phyloP scores from a whole-genome alignment of 2,113 vertebrate genomes.

The Atractosteus spatula region DNA sequence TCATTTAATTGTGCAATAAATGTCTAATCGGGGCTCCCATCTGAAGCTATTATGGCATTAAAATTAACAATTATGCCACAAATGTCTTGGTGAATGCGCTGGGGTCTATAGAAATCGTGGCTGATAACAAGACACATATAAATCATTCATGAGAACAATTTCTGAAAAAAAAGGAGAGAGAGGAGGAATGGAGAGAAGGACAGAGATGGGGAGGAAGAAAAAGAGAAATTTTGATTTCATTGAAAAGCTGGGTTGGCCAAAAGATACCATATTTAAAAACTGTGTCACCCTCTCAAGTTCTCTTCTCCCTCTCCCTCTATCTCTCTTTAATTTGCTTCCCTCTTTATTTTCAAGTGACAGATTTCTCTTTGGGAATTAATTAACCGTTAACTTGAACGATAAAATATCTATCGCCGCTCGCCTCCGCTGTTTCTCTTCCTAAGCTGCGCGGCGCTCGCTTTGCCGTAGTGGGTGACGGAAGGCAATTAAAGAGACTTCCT shows the following conservation, averaged over 20 bases:
- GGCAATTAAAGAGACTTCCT: conserved; percentile 69
- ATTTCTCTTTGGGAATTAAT: conserved; percentile 76
- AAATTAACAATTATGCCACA: conserved; percentile 99
- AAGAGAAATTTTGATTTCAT: conserved; percentile 69
- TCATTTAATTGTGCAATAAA: conserved; percentile 99
- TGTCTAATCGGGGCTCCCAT: conserved; percentile 99
- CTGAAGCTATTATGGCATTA: conserved; percentile 99
- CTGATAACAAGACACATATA: conserved; percentile 99
- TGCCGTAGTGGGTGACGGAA: conserved; percentile 65
- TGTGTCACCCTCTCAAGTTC: conserved; percentile 66
- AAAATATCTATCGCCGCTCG: conserved; percentile 71
- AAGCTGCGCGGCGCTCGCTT: conserved; percentile 59
- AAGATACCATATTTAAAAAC: conserved; percentile 72
- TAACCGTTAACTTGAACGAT: conserved; percentile 67
- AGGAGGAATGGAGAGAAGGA: conserved; percentile 54
- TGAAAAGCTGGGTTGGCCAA: conserved; percentile 66
- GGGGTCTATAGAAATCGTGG: conserved; percentile 99
- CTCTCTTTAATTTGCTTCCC: conserved; percentile 67
- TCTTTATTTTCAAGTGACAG: conserved; percentile 74
- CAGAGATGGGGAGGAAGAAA: conserved; percentile 59
- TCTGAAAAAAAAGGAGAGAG: conserved; percentile 85
- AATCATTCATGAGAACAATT: conserved; percentile 99
- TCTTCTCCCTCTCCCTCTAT: conserved; percentile 63
- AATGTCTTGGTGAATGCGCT: conserved; percentile 88
- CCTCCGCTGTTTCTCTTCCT: conserved; percentile 56